phyloP scores from a whole-genome alignment of 2,797 vertebrate species.

The Carapus acus region DNA sequence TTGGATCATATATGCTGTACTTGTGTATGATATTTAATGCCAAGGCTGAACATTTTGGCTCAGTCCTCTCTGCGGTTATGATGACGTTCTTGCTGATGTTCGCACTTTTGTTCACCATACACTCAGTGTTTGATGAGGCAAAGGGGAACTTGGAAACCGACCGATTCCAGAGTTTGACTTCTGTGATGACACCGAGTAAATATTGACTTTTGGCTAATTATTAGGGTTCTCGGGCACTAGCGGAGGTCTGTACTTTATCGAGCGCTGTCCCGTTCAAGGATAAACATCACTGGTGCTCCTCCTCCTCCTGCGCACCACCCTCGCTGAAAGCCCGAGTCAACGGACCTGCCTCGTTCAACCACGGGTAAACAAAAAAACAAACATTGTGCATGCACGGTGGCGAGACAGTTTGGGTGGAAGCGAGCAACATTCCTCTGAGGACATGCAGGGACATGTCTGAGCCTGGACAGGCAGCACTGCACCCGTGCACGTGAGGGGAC shows the following conservation, averaged over 20 bases:
- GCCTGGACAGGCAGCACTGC: conserved; percentile 12
- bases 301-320: conserved; percentile 8
- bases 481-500: not conserved
- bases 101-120: too few relatives aligned
- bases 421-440: conserved; percentile 32
- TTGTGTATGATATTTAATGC: too few relatives aligned
- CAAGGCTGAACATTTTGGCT: too few relatives aligned
- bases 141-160: too few relatives aligned
- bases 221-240: not conserved
- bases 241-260: not conserved
- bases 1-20: too few relatives aligned
- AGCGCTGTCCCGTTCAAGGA: not conserved
- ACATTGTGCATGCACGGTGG: not conserved
- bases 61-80: too few relatives aligned
- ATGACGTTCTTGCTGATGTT: too few relatives aligned
- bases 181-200: not conserved
- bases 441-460: conserved; percentile 41
- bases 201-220: not conserved
- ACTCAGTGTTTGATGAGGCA: too few relatives aligned
- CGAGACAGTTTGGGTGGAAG: not conserved
- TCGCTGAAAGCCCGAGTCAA: conserved; percentile 12
- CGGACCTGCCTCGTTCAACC: conserved; percentile 6
- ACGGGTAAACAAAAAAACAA: conserved; percentile 1
- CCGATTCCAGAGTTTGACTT: not conserved
- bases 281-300: not conserved